Conservation (phyloP, 2,113 vertebrate genomes). For the Struthidea cinerea region DNA sequence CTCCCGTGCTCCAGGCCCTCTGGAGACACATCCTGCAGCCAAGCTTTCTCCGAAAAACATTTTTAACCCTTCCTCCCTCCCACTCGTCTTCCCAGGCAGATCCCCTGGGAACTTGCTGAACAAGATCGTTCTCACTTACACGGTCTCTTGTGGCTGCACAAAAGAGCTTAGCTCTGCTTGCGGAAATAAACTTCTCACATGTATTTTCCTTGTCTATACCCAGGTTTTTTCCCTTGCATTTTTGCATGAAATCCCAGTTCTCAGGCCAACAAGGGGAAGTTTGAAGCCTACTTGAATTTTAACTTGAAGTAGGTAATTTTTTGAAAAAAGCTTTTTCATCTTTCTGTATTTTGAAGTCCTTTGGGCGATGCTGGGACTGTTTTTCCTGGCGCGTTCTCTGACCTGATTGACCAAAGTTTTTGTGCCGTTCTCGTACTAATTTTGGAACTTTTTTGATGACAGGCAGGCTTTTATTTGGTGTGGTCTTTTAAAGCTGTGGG, state of each 20-base stretch:
- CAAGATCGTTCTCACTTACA: background rate
- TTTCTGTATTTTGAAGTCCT: background rate
- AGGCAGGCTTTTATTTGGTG: background rate
- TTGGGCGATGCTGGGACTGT: background rate
- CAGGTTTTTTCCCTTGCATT: background rate
- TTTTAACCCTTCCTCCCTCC: constrained; percentile 7
- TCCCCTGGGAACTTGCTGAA: background rate
- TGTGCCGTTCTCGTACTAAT: background rate
- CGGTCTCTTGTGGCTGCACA: accelerated
- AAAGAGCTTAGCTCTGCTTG: background rate
- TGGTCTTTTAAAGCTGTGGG: background rate
- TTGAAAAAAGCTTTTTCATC: background rate
- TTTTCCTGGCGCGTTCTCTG: background rate
- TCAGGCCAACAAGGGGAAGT: background rate
- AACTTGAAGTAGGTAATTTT: background rate
- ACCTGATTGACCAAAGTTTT: background rate
- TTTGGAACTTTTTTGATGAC: background rate
- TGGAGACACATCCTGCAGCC: background rate
- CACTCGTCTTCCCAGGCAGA: background rate
- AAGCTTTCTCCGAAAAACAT: background rate
- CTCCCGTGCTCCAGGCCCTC: background rate
- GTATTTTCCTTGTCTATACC: background rate
- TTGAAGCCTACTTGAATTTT: background rate
- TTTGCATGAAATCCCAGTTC: background rate
- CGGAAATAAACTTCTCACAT: background rate